phyloP scores from a whole-genome alignment of 2,888 invertebrate species.

The Xestobium rufovillosum region DNA sequence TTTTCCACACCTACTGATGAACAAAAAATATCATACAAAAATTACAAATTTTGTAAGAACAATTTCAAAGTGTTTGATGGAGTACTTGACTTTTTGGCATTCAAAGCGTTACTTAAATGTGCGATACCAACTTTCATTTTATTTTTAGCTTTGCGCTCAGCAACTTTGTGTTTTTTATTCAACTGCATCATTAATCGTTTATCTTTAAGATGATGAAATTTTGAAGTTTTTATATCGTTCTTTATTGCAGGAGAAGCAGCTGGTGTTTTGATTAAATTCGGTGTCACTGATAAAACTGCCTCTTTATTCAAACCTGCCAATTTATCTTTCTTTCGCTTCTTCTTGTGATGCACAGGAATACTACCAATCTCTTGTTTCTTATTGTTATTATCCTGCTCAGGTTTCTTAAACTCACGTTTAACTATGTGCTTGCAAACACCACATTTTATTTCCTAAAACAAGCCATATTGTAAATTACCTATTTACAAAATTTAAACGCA shows the following conservation, averaged over 20 bases:
- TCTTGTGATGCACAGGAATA: neutral
- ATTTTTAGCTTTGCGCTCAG: neutral
- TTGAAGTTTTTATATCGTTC: constrained; percentile 5
- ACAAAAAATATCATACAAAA: too few species aligned
- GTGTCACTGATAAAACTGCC: constrained; percentile 19
- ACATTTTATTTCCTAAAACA: constrained; percentile 30
- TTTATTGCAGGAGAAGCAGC: constrained; percentile 7
- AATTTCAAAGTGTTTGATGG: constrained; percentile 17
- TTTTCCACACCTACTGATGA: too few species aligned
- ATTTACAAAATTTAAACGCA: constrained; percentile 7
- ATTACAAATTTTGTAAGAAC: constrained; percentile 15
- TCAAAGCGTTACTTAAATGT: constrained; percentile 19
- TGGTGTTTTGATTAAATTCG: too few species aligned
- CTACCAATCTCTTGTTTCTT: constrained; percentile 14
- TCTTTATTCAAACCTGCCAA: constrained; percentile 40
- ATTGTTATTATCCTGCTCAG: constrained; percentile 12
- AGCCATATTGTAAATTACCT: too few species aligned
- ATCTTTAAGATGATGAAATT: constrained; percentile 7
- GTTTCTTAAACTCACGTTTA: constrained; percentile 19
- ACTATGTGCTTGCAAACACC: constrained; percentile 27
- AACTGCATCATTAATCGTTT: constrained; percentile 8
- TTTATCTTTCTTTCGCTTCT: constrained; percentile 34
- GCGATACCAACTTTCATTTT: constrained; percentile 7
- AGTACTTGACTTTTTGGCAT: constrained; percentile 13
- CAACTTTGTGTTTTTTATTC: constrained; percentile 2